Conservation (phyloP, 2,888 invertebrate species). For the Andrena fulva region DNA sequence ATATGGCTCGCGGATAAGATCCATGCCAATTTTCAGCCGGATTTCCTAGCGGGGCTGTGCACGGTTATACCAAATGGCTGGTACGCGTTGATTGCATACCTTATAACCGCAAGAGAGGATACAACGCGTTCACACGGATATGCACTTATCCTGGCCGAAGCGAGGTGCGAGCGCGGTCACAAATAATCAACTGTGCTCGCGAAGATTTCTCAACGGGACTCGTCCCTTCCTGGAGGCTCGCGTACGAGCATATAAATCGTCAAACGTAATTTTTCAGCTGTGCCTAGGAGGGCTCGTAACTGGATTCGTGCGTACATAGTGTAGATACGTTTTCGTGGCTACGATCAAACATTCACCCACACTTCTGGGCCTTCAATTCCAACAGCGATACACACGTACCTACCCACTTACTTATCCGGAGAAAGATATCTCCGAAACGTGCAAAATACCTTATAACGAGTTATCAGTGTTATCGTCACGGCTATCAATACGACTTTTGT, state of each 20-base stretch:
- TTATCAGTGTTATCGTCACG: too few relatives aligned
- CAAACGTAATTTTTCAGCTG: constrained; percentile 23
- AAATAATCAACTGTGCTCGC: constrained; percentile 68
- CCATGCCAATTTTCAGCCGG: constrained; percentile 51
- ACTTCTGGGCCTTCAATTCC: too few relatives aligned
- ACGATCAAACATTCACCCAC: constrained; percentile 36
- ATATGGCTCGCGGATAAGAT: constrained; percentile 33
- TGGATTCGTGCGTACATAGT: background rate
- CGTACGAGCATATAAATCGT: constrained; percentile 55
- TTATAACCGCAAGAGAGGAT: constrained; percentile 59
- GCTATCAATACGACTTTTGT: too few relatives aligned
- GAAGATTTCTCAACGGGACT: constrained; percentile 63
- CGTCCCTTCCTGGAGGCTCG: background rate
- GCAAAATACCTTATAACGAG: too few relatives aligned
- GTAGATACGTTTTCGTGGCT: background rate
- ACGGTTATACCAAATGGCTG: constrained; percentile 45
- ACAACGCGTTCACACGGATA: constrained; percentile 53
- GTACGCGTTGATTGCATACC: constrained; percentile 57
- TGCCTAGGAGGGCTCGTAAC: background rate
- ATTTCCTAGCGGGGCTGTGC: constrained; percentile 61
- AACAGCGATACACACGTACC: too few relatives aligned
- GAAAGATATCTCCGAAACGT: too few relatives aligned
- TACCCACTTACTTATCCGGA: too few relatives aligned
- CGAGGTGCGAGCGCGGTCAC: constrained; percentile 52
- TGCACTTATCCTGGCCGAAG: constrained; percentile 58